Percentiles rank a stretch among this genome's conserved stretches.
phyloP scores from a whole-genome alignment of 2,888 invertebrate genomes.

The Notocelia uddmanniana region DNA sequence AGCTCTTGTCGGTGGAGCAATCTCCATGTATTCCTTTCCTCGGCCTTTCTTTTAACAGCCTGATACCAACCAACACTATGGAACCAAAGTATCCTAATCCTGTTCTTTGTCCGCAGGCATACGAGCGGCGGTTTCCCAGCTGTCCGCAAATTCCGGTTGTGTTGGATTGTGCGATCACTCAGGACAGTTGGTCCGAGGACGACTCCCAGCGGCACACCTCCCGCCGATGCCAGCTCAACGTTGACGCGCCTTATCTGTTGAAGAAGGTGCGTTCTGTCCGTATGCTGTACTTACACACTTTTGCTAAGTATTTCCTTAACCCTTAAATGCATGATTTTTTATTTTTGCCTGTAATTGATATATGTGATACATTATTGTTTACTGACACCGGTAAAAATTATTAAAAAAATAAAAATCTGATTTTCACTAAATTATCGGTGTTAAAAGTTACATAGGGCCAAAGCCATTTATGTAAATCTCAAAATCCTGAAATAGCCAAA shows the following conservation, averaged over 20 bases:
- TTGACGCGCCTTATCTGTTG: slow-evolving; percentile 97
- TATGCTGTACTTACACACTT: neutral
- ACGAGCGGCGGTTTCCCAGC: slow-evolving; percentile 96
- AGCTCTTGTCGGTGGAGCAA: no score
- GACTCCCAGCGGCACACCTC: slow-evolving; percentile 92
- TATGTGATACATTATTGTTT: no score
- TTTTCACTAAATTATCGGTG: no score
- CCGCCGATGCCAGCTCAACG: slow-evolving; percentile 94
- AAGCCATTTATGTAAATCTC: no score
- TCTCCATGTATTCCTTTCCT: no score
- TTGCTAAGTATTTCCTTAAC: neutral
- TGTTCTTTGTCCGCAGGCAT: slow-evolving; percentile 89
- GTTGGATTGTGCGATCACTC: slow-evolving; percentile 92
- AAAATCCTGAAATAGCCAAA: no score
- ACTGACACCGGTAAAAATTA: no score
- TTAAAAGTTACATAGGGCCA: no score
- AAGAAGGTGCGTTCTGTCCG: slow-evolving; percentile 90
- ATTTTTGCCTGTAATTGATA: no score
- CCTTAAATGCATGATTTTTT: no score
- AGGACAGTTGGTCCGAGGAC: slow-evolving; percentile 91
- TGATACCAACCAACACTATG: neutral
- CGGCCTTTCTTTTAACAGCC: no score
- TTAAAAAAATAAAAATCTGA: no score
- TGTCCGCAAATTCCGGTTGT: slow-evolving; percentile 98
- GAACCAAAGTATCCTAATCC: neutral